Evolutionary conservation across 2,888 invertebrate genomes (phyloP).

Genomic region (Eristalis intricaria): DNA sequence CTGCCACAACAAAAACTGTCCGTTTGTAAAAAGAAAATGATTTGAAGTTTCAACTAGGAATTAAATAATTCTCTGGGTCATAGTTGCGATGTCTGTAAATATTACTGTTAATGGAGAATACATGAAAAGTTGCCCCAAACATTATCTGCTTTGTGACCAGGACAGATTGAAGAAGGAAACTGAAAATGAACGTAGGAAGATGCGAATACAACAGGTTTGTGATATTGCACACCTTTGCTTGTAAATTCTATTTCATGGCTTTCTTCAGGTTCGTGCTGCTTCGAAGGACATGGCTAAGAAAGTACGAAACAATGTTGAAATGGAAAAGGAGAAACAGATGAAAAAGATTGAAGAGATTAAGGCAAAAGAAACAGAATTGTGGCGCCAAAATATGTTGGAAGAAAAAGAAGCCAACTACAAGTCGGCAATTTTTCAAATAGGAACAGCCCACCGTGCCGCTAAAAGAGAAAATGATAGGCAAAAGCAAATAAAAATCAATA

Average conservation of each 20-base stretch:
- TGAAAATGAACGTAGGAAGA: slow-evolving; percentile 83
- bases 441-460: slow-evolving; percentile 78
- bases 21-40: slow-evolving; percentile 12
- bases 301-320: slow-evolving; percentile 82
- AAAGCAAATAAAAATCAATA: slow-evolving; percentile 19
- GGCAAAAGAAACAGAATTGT: slow-evolving; percentile 82
- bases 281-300: slow-evolving; percentile 84
- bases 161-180: slow-evolving; percentile 83
- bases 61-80: neutral
- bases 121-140: slow-evolving; percentile 81
- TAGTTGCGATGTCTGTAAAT: slow-evolving; percentile 83
- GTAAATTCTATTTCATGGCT: slow-evolving; percentile 14
- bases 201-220: slow-evolving; percentile 84
- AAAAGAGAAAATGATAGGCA: slow-evolving; percentile 74
- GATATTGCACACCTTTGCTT: neutral
- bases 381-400: slow-evolving; percentile 81
- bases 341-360: slow-evolving; percentile 82
- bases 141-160: slow-evolving; percentile 82
- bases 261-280: slow-evolving; percentile 84
- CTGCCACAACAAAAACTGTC: slow-evolving; percentile 51
- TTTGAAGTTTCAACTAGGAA: neutral
- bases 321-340: slow-evolving; percentile 82
- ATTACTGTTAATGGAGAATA: slow-evolving; percentile 84
- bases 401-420: slow-evolving; percentile 80
- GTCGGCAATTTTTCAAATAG: slow-evolving; percentile 77